phyloP scores from a whole-genome alignment of 2,113 vertebrate species.

The Osmerus eperlanus region DNA sequence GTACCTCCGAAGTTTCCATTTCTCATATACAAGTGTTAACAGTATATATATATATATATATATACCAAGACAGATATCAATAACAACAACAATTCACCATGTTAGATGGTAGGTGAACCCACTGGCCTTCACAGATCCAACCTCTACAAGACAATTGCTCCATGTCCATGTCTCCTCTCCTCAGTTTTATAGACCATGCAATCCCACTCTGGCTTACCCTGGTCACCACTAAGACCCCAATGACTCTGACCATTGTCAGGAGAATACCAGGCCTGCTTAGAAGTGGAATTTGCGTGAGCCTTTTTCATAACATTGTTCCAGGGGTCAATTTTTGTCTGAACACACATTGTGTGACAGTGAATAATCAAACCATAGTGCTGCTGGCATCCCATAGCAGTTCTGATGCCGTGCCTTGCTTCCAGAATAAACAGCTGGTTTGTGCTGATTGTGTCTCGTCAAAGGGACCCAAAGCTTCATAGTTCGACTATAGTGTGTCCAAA shows the following conservation, averaged over 20 bases:
- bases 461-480: conserved; percentile 49
- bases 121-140: too few species aligned
- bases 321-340: conserved; percentile 54
- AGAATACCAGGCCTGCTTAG: conserved; percentile 13
- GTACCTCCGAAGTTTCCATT: too few species aligned
- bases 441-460: conserved; percentile 60
- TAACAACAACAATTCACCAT: too few species aligned
- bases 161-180: not conserved
- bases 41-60: too few species aligned
- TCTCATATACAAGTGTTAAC: too few species aligned
- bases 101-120: too few species aligned
- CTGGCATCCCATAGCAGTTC: conserved; percentile 61
- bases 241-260: not conserved
- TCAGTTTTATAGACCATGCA: not conserved
- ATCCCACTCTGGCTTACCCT: not conserved
- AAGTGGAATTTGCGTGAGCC: conserved; percentile 29
- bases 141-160: too few species aligned
- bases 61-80: too few species aligned
- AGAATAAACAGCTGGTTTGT: conserved; percentile 64
- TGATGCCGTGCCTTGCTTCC: conserved; percentile 48
- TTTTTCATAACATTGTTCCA: conserved; percentile 28
- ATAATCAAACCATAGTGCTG: conserved; percentile 46
- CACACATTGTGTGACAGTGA: conserved; percentile 48
- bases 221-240: conserved; percentile 2
- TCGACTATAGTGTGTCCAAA: conserved; percentile 62